A percentile compares a stretch with the other conserved stretches of the same genome.
Conservation (phyloP, 2,797 vertebrate species). For the Sebastes aleutianus region DNA sequence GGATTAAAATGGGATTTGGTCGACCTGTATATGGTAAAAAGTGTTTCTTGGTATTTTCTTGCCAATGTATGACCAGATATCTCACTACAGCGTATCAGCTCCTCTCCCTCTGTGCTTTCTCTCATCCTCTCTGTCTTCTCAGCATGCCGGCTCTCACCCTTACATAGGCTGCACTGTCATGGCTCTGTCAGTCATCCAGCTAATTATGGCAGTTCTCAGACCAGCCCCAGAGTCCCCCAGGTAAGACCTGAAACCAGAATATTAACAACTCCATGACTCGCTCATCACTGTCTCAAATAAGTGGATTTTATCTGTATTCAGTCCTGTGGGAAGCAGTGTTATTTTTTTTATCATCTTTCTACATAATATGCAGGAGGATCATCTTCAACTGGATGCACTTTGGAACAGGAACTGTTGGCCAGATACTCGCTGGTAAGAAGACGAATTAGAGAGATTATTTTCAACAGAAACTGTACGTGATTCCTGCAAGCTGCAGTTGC, state of each 20-base stretch:
- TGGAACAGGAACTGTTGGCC: conserved; percentile 80
- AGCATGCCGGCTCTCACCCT: conserved; percentile 88
- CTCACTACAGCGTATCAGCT: background rate
- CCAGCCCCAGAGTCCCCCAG: conserved; percentile 81
- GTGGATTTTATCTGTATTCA: background rate
- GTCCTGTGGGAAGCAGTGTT: background rate
- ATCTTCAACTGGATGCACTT: conserved; percentile 90
- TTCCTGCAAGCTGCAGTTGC: background rate
- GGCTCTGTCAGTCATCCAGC: conserved; percentile 82
- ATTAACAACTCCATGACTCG: background rate
- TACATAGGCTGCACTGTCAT: conserved; percentile 85
- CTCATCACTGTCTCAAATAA: background rate
- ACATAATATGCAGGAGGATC: conserved; percentile 75
- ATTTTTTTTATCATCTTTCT: background rate
- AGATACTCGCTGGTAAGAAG: conserved; percentile 87
- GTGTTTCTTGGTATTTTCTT: too few relatives aligned
- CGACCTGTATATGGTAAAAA: too few relatives aligned
- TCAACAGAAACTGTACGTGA: background rate
- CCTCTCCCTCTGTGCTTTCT: background rate
- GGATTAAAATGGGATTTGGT: too few relatives aligned
- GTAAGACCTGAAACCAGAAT: conserved; percentile 68
- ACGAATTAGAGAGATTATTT: background rate
- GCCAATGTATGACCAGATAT: too few relatives aligned
- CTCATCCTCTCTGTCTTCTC: background rate
- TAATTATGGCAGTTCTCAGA: conserved; percentile 84